These are phyloP conservation scores for Furcifer pardalis DNA, from an alignment of 2,797 vertebrate genomes.

Conservation along the genomic window DNA sequence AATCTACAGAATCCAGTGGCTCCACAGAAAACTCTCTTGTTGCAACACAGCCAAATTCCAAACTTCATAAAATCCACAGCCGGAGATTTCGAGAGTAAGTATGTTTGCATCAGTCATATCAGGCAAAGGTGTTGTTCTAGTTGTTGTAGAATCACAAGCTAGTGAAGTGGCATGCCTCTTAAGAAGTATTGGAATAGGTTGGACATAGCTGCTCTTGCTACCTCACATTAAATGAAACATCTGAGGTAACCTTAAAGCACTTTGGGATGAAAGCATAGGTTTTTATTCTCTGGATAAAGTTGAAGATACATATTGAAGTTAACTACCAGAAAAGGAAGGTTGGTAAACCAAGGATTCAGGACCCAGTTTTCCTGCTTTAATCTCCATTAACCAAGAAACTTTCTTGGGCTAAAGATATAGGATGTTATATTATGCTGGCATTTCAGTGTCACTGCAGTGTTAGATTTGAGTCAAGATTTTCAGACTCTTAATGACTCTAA, in stretches of 20 bases:
- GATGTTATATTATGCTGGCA: too few species aligned
- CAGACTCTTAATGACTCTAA: not conserved
- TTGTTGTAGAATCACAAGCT: not conserved
- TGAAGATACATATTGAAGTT: not conserved
- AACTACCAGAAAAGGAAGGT: too few species aligned
- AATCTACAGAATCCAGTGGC: constrained; percentile 25
- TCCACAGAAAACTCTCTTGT: constrained; percentile 28
- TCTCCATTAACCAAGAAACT: too few species aligned
- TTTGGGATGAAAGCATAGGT: not conserved
- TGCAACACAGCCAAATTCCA: constrained; percentile 40
- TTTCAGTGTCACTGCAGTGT: too few species aligned
- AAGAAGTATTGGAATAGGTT: not conserved
- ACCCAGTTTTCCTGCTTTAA: too few species aligned
- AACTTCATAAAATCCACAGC: constrained; percentile 90
- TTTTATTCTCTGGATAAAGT: not conserved
- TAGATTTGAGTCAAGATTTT: not conserved
- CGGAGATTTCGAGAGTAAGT: constrained; percentile 97
- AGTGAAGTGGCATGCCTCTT: not conserved
- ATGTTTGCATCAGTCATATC: not conserved
- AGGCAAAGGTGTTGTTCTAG: not conserved
- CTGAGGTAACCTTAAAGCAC: not conserved
- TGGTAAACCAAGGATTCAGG: not conserved
- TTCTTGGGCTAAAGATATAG: too few species aligned
- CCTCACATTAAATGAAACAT: not conserved
- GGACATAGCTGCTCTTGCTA: not conserved